These are phyloP conservation scores for Notodonta dromedarius DNA, from an alignment of 2,888 invertebrate genomes.

Conservation along the genomic window DNA sequence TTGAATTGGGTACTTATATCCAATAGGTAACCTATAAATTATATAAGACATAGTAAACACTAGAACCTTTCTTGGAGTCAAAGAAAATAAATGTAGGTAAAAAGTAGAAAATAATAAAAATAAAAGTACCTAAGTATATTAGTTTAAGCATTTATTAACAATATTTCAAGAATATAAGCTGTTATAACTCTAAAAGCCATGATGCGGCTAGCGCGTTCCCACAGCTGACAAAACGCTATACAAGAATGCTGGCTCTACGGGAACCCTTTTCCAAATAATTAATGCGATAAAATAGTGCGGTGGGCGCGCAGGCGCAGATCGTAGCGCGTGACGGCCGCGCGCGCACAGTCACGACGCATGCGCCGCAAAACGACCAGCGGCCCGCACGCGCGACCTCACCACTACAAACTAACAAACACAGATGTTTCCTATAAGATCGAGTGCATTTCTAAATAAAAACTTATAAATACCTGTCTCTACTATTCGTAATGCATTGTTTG, in stretches of 20 bases:
- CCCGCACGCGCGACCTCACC: conserved; percentile 75
- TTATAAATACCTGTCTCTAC: conserved; percentile 8
- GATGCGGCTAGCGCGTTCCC: conserved; percentile 49
- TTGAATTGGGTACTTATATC: too few species aligned
- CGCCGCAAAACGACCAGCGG: conserved; percentile 65
- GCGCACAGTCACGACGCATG: conserved; percentile 81
- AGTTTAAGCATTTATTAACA: background rate
- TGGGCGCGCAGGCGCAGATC: conserved; percentile 59
- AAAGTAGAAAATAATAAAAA: too few species aligned
- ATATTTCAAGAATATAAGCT: conserved; percentile 16
- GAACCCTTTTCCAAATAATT: conserved; percentile 83
- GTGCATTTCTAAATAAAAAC: conserved; percentile 23
- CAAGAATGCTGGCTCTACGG: conserved; percentile 69
- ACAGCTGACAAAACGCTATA: conserved; percentile 59
- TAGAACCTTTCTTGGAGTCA: too few species aligned
- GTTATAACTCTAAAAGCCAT: conserved; percentile 13
- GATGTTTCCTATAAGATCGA: conserved; percentile 28
- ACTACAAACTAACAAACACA: conserved; percentile 28
- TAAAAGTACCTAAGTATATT: too few species aligned
- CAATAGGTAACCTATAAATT: too few species aligned
- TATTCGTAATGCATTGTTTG: background rate
- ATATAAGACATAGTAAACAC: too few species aligned
- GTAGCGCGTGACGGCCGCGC: conserved; percentile 79
- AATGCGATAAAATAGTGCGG: conserved; percentile 83
- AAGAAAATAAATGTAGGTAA: too few species aligned